These are phyloP conservation scores for Ryuthela nishihirai DNA, from an alignment of 2,888 invertebrate genomes.

Conservation along the genomic window DNA sequence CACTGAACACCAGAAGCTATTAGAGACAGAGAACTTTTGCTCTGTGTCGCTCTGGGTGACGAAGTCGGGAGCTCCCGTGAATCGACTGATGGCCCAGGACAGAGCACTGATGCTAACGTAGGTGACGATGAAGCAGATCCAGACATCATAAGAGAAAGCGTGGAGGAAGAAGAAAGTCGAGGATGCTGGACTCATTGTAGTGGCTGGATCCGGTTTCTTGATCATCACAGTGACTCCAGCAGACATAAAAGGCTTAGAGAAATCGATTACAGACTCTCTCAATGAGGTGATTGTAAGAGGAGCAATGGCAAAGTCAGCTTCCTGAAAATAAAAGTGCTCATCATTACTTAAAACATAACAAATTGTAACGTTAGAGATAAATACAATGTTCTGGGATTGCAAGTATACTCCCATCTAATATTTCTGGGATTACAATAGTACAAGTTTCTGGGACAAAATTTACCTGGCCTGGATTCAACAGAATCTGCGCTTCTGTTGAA, in stretches of 20 bases:
- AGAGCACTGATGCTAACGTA: slow-evolving; percentile 51
- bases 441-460: no score
- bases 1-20: slow-evolving; percentile 57
- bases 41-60: slow-evolving; percentile 48
- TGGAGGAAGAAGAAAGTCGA: slow-evolving; percentile 57
- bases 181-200: slow-evolving; percentile 52
- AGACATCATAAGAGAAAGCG: slow-evolving; percentile 55
- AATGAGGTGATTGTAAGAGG: slow-evolving; percentile 55
- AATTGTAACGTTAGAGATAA: no score
- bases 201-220: slow-evolving; percentile 53
- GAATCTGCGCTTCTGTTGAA: no score
- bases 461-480: no score
- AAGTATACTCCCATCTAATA: no score
- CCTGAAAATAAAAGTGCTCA: no score
- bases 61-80: slow-evolving; percentile 51
- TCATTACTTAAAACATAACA: no score
- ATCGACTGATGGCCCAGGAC: slow-evolving; percentile 54
- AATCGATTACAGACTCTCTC: slow-evolving; percentile 55
- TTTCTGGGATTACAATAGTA: no score
- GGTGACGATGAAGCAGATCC: slow-evolving; percentile 53
- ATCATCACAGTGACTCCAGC: slow-evolving; percentile 57
- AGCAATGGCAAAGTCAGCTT: slow-evolving; percentile 55
- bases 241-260: slow-evolving; percentile 57
- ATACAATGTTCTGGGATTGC: no score
- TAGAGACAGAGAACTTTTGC: slow-evolving; percentile 54